Evolutionary conservation across 1,140 invertebrate species (phyloP).

Genomic region (Magallana ariakensis): DNA sequence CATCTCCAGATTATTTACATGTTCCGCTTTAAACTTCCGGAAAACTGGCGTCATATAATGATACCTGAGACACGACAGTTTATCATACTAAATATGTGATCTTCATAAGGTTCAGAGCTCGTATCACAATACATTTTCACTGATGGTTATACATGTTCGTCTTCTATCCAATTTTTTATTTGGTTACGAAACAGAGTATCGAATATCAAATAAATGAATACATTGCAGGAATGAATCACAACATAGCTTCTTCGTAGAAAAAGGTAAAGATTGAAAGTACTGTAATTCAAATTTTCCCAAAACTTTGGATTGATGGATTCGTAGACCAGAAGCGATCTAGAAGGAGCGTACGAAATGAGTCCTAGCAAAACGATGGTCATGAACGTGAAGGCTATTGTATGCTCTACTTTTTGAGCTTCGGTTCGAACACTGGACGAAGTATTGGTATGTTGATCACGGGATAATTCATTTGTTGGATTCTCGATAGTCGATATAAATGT

Average conservation of each 20-base stretch:
- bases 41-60: no score
- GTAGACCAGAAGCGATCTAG: not conserved
- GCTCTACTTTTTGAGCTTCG: slow-evolving; percentile 14
- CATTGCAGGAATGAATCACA: not conserved
- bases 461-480: not conserved
- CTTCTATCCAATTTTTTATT: not conserved
- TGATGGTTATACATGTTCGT: no score
- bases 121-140: no score
- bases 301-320: not conserved
- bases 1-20: not conserved
- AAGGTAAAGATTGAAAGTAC: not conserved
- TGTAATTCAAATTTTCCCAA: slow-evolving; percentile 6
- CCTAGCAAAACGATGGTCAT: not conserved
- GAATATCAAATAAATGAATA: not conserved
- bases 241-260: slow-evolving; percentile 5
- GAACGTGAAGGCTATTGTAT: slow-evolving; percentile 1
- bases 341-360: not conserved
- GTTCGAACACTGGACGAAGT: not conserved
- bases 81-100: no score
- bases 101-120: no score
- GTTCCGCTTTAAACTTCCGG: not conserved
- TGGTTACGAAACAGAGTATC: not conserved
- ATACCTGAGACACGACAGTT: no score
- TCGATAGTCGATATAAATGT: not conserved
- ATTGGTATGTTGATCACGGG: no score